Percentiles rank a stretch among this genome's conserved stretches.
phyloP scores from a whole-genome alignment of 2,888 invertebrate species.

The Dasysyrphus tricinctus region DNA sequence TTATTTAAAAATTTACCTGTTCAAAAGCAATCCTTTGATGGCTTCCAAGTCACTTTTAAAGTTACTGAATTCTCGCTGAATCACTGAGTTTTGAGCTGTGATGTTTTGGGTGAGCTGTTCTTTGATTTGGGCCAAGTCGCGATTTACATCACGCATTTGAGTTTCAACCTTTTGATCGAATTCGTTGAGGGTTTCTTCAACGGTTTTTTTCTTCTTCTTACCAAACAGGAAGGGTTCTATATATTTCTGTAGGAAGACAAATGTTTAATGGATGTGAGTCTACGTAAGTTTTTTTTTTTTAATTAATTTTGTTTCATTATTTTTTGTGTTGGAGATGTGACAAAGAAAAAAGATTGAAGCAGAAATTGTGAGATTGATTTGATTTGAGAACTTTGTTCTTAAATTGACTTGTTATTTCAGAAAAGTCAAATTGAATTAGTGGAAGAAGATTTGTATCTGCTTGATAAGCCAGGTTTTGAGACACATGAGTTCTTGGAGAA shows the following conservation, averaged over 20 bases:
- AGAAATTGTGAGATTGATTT: no score
- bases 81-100: slow-evolving; percentile 81
- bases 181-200: slow-evolving; percentile 88
- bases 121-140: slow-evolving; percentile 87
- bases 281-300: no score
- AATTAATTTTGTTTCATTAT: no score
- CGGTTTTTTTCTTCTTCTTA: slow-evolving; percentile 86
- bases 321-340: no score
- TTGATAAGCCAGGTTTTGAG: no score
- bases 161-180: slow-evolving; percentile 87
- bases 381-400: no score
- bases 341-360: no score
- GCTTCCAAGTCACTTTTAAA: slow-evolving; percentile 89
- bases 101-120: slow-evolving; percentile 86
- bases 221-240: slow-evolving; percentile 89
- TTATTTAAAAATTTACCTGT: slow-evolving; percentile 84
- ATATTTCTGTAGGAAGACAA: slow-evolving; percentile 84
- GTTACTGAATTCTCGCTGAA: slow-evolving; percentile 86
- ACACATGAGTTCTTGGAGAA: no score
- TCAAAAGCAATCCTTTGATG: slow-evolving; percentile 89
- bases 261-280: no score
- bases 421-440: no score
- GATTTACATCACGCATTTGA: slow-evolving; percentile 86
- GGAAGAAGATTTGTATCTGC: no score
- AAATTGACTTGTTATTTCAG: no score